Percentiles rank a stretch among this genome's conserved stretches.
Evolutionary conservation across 2,113 vertebrate genomes (phyloP).

Genomic region (Oreocharis arfaki): DNA sequence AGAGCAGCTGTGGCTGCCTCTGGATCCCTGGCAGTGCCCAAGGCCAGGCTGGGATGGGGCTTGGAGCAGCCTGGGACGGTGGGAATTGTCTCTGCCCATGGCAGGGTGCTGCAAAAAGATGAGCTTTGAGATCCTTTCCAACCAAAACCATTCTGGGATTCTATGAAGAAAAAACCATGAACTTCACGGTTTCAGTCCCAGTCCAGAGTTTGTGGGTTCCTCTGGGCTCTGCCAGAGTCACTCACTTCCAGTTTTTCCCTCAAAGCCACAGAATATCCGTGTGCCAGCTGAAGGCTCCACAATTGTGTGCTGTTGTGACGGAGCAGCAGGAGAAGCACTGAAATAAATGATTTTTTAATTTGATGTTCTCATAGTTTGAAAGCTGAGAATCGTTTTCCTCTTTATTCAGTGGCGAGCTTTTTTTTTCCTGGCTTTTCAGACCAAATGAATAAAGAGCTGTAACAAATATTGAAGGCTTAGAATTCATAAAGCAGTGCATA

Average conservation of each 20-base stretch:
- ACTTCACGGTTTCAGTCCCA: background rate
- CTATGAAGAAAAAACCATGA: fast-evolving
- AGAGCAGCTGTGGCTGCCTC: background rate
- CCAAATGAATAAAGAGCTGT: background rate
- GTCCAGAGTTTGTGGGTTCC: background rate
- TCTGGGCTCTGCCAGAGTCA: background rate
- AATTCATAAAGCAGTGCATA: background rate
- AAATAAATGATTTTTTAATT: slow-evolving; percentile 48
- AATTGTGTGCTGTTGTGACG: background rate
- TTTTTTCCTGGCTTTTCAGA: background rate
- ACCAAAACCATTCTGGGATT: background rate
- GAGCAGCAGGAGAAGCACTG: background rate
- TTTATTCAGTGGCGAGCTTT: background rate
- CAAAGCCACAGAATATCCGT: background rate
- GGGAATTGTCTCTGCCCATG: background rate
- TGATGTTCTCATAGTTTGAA: slow-evolving; percentile 17
- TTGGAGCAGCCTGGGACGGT: fast-evolving
- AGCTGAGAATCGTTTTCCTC: background rate
- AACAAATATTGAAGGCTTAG: slow-evolving; percentile 27
- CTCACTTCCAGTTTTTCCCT: background rate
- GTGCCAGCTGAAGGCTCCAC: background rate
- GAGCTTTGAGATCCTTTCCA: background rate
- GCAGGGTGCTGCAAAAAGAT: too few species aligned
- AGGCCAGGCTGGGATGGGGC: background rate
- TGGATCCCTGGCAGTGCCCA: background rate